Evolutionary conservation across 2,888 invertebrate species (phyloP).

Genomic region (Megaustenia siamemsis): DNA sequence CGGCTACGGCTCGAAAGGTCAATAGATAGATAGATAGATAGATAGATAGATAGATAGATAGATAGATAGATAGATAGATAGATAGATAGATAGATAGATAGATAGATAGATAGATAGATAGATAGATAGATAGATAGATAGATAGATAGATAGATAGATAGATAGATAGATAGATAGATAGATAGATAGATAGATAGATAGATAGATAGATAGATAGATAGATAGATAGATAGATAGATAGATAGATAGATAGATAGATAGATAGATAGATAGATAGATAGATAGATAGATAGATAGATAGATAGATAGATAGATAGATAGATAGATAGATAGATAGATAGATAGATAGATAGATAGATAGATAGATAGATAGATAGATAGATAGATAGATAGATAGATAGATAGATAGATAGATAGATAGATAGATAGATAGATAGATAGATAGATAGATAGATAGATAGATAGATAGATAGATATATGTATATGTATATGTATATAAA

Average conservation of each 20-base stretch:
- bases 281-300: constrained; percentile 9
- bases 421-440: constrained; percentile 9
- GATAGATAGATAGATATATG: not conserved
- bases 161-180: constrained; percentile 13
- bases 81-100: not conserved
- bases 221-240: constrained; percentile 9
- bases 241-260: constrained; percentile 9
- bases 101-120: not conserved
- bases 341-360: constrained; percentile 9
- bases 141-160: not conserved
- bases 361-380: constrained; percentile 9
- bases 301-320: constrained; percentile 9
- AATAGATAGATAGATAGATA: too few species aligned
- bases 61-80: not conserved
- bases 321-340: constrained; percentile 9
- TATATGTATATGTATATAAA: too few species aligned
- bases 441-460: constrained; percentile 9
- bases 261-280: constrained; percentile 9
- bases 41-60: too few species aligned
- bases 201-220: constrained; percentile 13
- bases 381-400: constrained; percentile 9
- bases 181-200: not conserved
- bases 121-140: not conserved
- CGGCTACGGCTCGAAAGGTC: too few species aligned
- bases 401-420: constrained; percentile 9